These are phyloP conservation scores for Coranthus polyacanthus DNA, from an alignment of 2,797 vertebrate genomes.

Conservation along the genomic window DNA sequence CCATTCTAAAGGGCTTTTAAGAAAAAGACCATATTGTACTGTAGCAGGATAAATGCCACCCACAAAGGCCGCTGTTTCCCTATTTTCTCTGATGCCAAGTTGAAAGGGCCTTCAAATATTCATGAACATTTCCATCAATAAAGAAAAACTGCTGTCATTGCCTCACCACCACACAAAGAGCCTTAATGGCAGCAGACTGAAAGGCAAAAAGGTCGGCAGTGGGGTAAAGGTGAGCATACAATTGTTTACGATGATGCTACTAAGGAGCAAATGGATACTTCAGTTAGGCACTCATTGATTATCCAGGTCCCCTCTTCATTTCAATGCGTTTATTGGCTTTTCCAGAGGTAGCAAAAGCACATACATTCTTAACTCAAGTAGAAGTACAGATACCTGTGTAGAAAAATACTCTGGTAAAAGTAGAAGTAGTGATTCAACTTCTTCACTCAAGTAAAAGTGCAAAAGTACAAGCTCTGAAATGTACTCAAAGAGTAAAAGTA, in stretches of 20 bases:
- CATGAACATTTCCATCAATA: conserved; percentile 71
- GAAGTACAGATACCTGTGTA: no score
- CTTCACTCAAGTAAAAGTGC: no score
- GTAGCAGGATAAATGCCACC: conserved; percentile 70
- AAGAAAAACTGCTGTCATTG: conserved; percentile 51
- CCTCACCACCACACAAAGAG: conserved; percentile 30
- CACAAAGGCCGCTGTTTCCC: conserved; percentile 66
- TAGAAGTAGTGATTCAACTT: no score
- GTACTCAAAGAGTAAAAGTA: no score
- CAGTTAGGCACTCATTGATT: conserved; percentile 37
- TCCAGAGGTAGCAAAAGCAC: conserved; percentile 1
- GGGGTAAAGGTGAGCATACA: background rate
- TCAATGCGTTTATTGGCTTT: background rate
- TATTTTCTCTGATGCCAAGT: conserved; percentile 61
- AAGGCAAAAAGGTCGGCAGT: conserved; percentile 42
- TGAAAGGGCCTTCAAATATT: conserved; percentile 79
- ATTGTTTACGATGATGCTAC: conserved; percentile 16
- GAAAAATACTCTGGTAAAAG: no score
- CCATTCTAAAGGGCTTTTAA: conserved; percentile 57
- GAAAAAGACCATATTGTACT: conserved; percentile 52
- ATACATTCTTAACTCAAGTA: no score
- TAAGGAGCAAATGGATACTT: conserved; percentile 23
- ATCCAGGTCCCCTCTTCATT: conserved; percentile 32
- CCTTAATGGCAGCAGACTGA: conserved; percentile 37
- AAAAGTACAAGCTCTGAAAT: no score